These are phyloP conservation scores for Temnothorax longispinosus DNA, from an alignment of 1,140 invertebrate genomes.

Conservation along the genomic window DNA sequence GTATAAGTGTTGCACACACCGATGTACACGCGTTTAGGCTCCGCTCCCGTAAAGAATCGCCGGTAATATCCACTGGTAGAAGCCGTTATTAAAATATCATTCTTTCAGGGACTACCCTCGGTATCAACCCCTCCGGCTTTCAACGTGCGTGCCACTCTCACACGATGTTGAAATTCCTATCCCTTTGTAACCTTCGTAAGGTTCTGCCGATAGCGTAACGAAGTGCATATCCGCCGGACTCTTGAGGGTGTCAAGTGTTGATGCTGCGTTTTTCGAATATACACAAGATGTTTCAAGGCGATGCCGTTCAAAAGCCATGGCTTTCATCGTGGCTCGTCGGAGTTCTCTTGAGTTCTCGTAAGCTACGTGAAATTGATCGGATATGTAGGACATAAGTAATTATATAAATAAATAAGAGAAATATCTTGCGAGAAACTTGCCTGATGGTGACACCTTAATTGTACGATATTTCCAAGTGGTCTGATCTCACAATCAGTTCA, in stretches of 20 bases:
- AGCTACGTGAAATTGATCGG: background rate
- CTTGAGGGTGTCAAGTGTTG: constrained; percentile 1
- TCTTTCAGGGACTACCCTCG: constrained; percentile 18
- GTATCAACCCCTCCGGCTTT: constrained; percentile 24
- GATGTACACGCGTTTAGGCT: background rate
- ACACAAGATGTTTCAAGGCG: background rate
- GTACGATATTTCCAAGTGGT: background rate
- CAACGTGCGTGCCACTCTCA: background rate
- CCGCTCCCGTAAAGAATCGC: constrained; percentile 29
- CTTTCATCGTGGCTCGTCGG: background rate
- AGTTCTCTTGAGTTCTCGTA: background rate
- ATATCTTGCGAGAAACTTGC: background rate
- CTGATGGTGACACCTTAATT: too few species aligned
- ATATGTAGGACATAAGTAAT: background rate
- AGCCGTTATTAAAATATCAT: constrained; percentile 74
- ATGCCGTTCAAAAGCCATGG: background rate
- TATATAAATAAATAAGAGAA: background rate
- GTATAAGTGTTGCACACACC: constrained; percentile 38
- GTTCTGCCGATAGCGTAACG: constrained; percentile 5
- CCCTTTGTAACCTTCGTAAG: constrained; percentile 47
- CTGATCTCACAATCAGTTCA: background rate
- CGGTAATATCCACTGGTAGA: constrained; percentile 38
- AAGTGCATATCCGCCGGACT: constrained; percentile 37
- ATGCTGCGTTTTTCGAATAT: constrained; percentile 5
- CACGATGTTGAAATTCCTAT: constrained; percentile 39